Percentiles rank a stretch among this genome's conserved stretches.
phyloP scores from a whole-genome alignment of 1,140 invertebrate genomes.

The Brachionus angularis region DNA sequence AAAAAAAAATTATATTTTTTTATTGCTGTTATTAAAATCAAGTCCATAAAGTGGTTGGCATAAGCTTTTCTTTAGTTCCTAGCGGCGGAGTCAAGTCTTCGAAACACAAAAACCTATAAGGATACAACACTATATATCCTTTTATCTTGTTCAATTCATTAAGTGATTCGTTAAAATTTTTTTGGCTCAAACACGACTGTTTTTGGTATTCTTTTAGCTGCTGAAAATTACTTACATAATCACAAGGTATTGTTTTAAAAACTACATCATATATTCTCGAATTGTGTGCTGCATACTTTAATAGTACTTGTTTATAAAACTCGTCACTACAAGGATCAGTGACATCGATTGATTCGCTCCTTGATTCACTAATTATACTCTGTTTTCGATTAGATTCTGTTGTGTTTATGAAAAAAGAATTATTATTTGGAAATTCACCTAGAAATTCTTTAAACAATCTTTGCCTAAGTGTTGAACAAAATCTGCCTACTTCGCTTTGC shows the following conservation, averaged over 20 bases:
- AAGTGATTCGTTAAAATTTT: conserved; percentile 7
- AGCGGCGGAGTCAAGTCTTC: conserved; percentile 34
- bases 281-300: conserved; percentile 16
- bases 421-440: conserved; percentile 52
- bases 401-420: not conserved
- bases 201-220: conserved; percentile 42
- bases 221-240: conserved; percentile 33
- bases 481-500: conserved; percentile 73
- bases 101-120: conserved; percentile 18
- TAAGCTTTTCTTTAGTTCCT: conserved; percentile 33
- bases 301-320: conserved; percentile 66
- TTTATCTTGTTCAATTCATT: conserved; percentile 1
- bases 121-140: conserved; percentile 33
- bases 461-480: conserved; percentile 75
- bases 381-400: not conserved
- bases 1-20: too few species aligned
- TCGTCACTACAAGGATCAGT: conserved; percentile 74
- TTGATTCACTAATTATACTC: too few species aligned
- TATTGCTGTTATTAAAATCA: not conserved
- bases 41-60: conserved; percentile 31
- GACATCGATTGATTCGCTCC: conserved; percentile 51
- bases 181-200: conserved; percentile 7
- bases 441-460: conserved; percentile 78
- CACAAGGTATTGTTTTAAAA: conserved; percentile 40
- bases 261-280: conserved; percentile 6